phyloP scores from a whole-genome alignment of 2,797 vertebrate species.

The Darevskia mixta region DNA sequence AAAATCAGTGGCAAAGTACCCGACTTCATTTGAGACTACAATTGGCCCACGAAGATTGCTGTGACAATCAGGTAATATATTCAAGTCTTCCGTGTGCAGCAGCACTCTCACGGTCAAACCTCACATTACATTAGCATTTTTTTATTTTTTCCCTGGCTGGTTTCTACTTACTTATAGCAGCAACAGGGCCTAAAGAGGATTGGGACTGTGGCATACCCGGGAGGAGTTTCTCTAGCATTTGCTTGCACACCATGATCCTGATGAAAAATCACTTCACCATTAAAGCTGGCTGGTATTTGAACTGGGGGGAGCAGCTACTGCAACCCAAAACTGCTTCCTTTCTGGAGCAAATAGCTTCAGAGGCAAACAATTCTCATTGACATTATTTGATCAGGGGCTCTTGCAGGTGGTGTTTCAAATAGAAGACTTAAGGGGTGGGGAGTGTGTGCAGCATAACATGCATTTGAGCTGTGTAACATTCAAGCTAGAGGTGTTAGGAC shows the following conservation, averaged over 20 bases:
- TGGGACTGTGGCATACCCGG: not conserved
- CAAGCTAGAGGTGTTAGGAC: no score
- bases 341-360: not conserved
- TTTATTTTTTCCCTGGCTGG: not conserved
- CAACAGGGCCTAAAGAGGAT: not conserved
- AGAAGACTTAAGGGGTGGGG: not conserved
- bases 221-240: not conserved
- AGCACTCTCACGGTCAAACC: not conserved
- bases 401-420: not conserved
- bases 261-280: not conserved
- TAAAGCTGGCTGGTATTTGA: not conserved
- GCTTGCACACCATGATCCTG: not conserved
- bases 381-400: not conserved
- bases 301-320: not conserved
- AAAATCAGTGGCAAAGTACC: conserved; percentile 12
- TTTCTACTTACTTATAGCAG: not conserved
- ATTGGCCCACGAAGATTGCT: conserved; percentile 2
- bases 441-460: no score
- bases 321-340: not conserved
- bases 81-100: not conserved
- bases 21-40: not conserved
- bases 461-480: no score
- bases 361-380: not conserved
- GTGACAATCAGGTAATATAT: not conserved
- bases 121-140: not conserved